These are phyloP conservation scores for Papilio gigon DNA, from an alignment of 2,888 invertebrate species.

Conservation along the genomic window DNA sequence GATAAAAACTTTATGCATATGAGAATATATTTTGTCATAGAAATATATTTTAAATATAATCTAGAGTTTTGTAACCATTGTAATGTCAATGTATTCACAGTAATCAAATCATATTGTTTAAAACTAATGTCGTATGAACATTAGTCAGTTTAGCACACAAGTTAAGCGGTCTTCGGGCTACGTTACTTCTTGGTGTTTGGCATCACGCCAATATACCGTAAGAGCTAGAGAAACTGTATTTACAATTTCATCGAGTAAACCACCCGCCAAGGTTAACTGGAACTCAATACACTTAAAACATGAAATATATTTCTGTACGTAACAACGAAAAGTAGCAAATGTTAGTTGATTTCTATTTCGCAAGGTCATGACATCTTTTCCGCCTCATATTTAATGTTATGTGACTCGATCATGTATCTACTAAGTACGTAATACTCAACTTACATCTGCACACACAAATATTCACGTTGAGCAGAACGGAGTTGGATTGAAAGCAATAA, in stretches of 20 bases:
- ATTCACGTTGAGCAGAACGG: background rate
- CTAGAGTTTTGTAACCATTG: background rate
- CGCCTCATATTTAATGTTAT: background rate
- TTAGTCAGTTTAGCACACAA: background rate
- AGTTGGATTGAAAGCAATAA: background rate
- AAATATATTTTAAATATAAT: background rate
- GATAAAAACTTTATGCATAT: background rate
- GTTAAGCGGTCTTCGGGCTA: background rate
- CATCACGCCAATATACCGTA: constrained; percentile 1
- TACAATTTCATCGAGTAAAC: constrained; percentile 20
- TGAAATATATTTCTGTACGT: background rate
- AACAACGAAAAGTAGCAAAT: background rate
- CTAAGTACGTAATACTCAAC: background rate
- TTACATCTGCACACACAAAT: background rate
- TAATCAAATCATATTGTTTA: background rate
- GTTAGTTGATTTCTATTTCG: background rate
- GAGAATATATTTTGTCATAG: background rate
- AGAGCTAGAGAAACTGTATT: background rate
- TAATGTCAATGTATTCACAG: background rate
- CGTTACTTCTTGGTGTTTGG: background rate
- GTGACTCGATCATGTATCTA: background rate
- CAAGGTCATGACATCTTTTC: background rate
- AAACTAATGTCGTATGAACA: background rate
- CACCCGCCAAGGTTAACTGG: background rate
- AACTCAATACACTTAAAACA: constrained; percentile 1